A percentile compares a stretch with the other conserved stretches of the same genome.
These are phyloP conservation scores for Macrobrachium rosenbergii DNA, from an alignment of 1,140 invertebrate genomes.

Conservation along the genomic window DNA sequence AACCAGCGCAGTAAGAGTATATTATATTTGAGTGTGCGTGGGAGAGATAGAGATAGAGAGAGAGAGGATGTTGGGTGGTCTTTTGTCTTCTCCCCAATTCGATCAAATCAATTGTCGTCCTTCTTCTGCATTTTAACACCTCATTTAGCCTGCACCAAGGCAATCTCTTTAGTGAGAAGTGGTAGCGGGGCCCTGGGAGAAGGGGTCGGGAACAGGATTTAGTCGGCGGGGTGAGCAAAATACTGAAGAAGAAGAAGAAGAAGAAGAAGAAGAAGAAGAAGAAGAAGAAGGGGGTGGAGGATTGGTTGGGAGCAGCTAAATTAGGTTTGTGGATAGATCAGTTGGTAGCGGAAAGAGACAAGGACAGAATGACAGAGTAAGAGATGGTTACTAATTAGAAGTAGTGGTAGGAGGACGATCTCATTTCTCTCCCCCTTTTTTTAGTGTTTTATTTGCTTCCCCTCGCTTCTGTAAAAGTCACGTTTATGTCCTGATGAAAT, in stretches of 20 bases:
- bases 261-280: not conserved
- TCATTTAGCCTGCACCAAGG: conserved; percentile 35
- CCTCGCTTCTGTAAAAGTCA: no score
- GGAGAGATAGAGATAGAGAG: not conserved
- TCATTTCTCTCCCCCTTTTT: no score
- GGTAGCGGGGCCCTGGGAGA: not conserved
- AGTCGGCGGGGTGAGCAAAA: not conserved
- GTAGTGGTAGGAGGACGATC: not conserved
- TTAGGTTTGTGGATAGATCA: not conserved
- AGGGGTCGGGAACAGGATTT: not conserved
- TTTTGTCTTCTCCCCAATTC: no score
- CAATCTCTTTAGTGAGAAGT: conserved; percentile 37
- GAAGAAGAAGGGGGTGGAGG: not conserved
- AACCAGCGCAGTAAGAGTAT: not conserved
- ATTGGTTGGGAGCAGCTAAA: not conserved
- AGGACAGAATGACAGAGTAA: conserved; percentile 4
- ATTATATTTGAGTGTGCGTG: not conserved
- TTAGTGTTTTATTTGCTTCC: no score
- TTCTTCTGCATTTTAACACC: conserved; percentile 38
- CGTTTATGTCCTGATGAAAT: no score
- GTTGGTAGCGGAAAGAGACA: conserved; percentile 10
- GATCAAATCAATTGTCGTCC: no score
- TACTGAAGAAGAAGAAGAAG: not conserved
- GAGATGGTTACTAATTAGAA: not conserved
- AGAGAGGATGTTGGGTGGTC: not conserved